phyloP scores from a whole-genome alignment of 2,888 invertebrate species.

The Corythucha ciliata region DNA sequence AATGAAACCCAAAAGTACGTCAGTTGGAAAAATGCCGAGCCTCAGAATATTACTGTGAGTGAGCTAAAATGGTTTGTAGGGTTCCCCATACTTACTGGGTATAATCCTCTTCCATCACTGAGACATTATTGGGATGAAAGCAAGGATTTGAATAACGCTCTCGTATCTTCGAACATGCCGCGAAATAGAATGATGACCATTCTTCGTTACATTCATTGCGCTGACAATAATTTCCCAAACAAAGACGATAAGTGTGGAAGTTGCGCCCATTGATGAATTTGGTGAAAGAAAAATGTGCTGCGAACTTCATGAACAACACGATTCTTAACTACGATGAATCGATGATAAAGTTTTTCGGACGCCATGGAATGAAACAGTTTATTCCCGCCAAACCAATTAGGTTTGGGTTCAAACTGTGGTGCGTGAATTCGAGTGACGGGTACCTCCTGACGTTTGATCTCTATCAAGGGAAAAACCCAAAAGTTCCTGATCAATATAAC shows the following conservation, averaged over 20 bases:
- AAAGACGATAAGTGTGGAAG: constrained; percentile 3
- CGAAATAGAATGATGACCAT: constrained; percentile 1
- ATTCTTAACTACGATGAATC: constrained; percentile 6
- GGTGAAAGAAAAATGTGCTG: background rate
- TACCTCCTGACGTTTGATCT: too few species aligned
- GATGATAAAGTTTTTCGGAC: too few species aligned
- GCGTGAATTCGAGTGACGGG: too few species aligned
- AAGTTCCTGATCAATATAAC: background rate
- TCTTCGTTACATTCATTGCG: background rate
- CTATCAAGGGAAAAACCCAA: background rate
- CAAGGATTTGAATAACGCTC: background rate
- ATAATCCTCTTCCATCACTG: background rate
- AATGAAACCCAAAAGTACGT: constrained; percentile 3
- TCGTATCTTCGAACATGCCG: background rate
- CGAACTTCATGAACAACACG: constrained; percentile 4
- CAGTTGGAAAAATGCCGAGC: background rate
- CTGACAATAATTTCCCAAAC: constrained; percentile 7
- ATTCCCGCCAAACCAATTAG: too few species aligned
- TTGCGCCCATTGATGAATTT: constrained; percentile 1
- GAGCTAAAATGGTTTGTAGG: background rate
- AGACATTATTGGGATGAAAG: constrained; percentile 4
- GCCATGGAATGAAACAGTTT: background rate
- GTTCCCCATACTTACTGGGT: constrained; percentile 3
- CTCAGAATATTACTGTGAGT: background rate
- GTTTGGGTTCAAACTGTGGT: too few species aligned